Evolutionary conservation across 2,797 vertebrate genomes (phyloP).

Genomic region (Coregonus sp.): DNA sequence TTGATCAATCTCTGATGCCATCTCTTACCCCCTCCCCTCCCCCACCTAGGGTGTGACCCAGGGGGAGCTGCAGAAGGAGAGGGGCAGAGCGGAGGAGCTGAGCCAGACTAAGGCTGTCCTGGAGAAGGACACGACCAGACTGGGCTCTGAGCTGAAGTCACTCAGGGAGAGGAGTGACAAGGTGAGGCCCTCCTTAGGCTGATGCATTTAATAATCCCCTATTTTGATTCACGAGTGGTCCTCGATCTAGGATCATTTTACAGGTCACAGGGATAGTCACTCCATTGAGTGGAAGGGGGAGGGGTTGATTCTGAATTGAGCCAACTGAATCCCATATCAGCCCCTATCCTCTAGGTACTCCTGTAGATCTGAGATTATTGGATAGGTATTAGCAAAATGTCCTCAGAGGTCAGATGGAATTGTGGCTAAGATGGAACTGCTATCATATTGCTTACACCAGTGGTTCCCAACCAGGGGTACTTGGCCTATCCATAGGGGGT

Average conservation of each 20-base stretch:
- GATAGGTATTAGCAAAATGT: background rate
- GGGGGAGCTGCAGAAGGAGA: slow-evolving; percentile 86
- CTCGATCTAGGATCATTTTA: no score
- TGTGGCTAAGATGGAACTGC: no score
- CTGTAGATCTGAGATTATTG: background rate
- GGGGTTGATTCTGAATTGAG: background rate
- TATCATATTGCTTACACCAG: no score
- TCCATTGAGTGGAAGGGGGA: background rate
- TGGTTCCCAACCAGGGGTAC: no score
- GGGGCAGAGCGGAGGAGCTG: slow-evolving; percentile 79
- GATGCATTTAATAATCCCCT: no score
- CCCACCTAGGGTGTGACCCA: slow-evolving; percentile 77
- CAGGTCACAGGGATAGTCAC: no score
- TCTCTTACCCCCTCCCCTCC: background rate
- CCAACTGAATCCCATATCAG: no score
- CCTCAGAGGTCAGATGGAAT: no score
- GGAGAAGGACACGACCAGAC: slow-evolving; percentile 80
- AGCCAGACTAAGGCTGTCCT: slow-evolving; percentile 79
- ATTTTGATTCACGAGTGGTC: background rate
- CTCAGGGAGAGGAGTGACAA: slow-evolving; percentile 84
- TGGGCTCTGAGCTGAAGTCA: slow-evolving; percentile 81
- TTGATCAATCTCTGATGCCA: background rate
- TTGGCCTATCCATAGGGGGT: no score
- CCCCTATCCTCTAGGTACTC: no score
- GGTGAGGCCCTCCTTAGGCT: slow-evolving; percentile 67